These are phyloP conservation scores for Lipotes vexillifer DNA, from an alignment of 2,113 vertebrate genomes.

Conservation along the genomic window DNA sequence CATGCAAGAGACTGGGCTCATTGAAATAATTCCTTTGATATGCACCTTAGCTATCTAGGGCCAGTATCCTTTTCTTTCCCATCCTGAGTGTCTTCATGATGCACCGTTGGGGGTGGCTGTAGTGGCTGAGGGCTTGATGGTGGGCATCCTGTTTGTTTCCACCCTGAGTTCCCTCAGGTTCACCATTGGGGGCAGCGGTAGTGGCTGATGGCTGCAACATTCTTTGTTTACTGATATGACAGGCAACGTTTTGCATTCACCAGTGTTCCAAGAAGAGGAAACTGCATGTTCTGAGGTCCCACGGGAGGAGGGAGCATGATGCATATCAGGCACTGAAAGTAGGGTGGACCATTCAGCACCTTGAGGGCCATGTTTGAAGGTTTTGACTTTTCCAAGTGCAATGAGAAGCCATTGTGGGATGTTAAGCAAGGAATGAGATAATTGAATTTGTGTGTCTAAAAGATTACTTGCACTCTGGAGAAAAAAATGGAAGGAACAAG, in stretches of 20 bases:
- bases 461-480: neutral
- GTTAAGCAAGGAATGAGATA: neutral
- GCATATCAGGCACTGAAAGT: neutral
- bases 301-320: neutral
- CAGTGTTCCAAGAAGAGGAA: neutral
- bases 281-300: neutral
- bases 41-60: neutral
- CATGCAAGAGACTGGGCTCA: neutral
- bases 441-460: neutral
- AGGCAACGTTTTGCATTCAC: neutral
- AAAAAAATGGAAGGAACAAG: neutral
- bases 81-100: neutral
- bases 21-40: neutral
- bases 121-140: neutral
- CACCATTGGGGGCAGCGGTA: neutral
- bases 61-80: neutral
- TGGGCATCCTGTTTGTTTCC: neutral
- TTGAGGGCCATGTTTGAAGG: neutral
- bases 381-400: neutral
- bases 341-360: neutral
- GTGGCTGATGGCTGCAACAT: neutral
- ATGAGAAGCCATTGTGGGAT: neutral
- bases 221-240: neutral
- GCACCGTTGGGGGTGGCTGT: neutral
- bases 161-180: neutral